These are phyloP conservation scores for Keiferia lycopersicella DNA, from an alignment of 2,888 invertebrate species.

Conservation along the genomic window DNA sequence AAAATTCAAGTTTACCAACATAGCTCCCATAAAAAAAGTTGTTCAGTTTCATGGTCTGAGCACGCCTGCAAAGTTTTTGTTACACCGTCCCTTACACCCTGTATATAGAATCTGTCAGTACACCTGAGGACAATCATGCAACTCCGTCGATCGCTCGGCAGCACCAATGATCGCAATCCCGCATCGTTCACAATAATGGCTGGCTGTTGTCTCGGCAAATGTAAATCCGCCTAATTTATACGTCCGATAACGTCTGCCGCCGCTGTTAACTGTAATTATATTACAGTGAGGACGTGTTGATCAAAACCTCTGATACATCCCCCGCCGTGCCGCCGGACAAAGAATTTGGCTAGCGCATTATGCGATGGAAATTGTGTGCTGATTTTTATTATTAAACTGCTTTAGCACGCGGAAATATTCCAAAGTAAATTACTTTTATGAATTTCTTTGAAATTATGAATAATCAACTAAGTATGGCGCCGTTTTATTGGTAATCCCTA, in stretches of 20 bases:
- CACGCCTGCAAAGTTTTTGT: no score
- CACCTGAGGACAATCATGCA: background rate
- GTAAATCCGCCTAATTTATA: slow-evolving; percentile 81
- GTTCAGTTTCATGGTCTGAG: no score
- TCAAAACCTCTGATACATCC: slow-evolving; percentile 75
- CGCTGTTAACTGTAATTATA: slow-evolving; percentile 77
- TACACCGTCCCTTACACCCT: no score
- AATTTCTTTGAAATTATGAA: no score
- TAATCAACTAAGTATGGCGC: no score
- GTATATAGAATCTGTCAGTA: no score
- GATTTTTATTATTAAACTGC: slow-evolving; percentile 12
- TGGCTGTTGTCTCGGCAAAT: slow-evolving; percentile 75
- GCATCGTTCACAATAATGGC: slow-evolving; percentile 77
- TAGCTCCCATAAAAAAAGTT: no score
- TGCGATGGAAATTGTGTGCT: slow-evolving; percentile 11
- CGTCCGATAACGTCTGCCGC: slow-evolving; percentile 79
- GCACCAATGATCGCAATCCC: slow-evolving; percentile 63
- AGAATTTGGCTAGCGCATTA: slow-evolving; percentile 8
- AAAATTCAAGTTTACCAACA: no score
- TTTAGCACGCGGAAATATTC: background rate
- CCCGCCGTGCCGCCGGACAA: slow-evolving; percentile 30
- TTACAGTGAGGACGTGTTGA: slow-evolving; percentile 80
- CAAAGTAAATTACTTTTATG: no score
- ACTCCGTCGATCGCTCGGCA: slow-evolving; percentile 34
- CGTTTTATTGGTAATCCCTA: no score